phyloP scores from a whole-genome alignment of 1,140 invertebrate species.

The Chironomus tepperi region DNA sequence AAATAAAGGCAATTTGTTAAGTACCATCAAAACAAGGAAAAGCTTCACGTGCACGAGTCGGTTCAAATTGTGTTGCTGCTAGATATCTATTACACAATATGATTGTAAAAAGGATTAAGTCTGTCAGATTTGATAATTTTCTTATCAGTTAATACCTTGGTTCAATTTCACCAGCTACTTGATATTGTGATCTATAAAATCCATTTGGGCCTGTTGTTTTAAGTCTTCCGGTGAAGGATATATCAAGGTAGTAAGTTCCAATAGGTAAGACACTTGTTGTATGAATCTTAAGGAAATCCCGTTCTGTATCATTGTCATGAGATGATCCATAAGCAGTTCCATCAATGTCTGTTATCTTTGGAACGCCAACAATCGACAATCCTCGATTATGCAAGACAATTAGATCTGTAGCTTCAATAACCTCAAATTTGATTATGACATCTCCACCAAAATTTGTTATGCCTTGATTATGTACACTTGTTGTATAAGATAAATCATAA shows the following conservation, averaged over 20 bases:
- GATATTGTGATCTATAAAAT: slow-evolving; percentile 24
- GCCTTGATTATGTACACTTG: neutral
- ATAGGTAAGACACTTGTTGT: neutral
- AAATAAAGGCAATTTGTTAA: neutral
- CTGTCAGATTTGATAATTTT: neutral
- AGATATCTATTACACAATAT: slow-evolving; percentile 41
- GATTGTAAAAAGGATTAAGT: neutral
- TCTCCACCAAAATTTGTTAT: neutral
- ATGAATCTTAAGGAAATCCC: neutral
- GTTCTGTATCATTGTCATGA: neutral
- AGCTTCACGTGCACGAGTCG: slow-evolving; percentile 56
- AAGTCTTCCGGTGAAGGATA: neutral
- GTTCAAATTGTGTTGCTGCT: slow-evolving; percentile 59
- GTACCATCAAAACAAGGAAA: slow-evolving; percentile 68
- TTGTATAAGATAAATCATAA: neutral
- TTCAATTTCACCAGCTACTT: neutral
- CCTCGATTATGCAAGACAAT: neutral
- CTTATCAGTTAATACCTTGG: neutral
- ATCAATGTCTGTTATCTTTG: neutral
- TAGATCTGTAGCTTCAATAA: neutral
- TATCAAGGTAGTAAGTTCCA: neutral
- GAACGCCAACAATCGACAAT: neutral
- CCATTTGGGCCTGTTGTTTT: neutral
- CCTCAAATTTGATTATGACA: neutral
- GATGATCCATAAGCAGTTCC: neutral